Conservation (phyloP, 2,797 vertebrate genomes). For the Erithacus rubecula region DNA sequence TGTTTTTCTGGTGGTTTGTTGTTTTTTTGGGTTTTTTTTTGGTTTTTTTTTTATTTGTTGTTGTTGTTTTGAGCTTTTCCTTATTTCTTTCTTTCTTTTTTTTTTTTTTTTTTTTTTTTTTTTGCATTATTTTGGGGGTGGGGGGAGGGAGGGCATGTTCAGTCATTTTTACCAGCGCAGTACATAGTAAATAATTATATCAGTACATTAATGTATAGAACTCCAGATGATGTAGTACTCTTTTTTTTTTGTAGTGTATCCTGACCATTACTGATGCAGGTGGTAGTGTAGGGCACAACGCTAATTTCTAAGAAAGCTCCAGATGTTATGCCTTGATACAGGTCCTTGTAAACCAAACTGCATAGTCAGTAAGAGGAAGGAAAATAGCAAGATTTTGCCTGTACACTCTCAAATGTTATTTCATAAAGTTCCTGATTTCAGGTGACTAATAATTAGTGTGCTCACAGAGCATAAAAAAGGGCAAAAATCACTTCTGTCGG, state of each 20-base stretch:
- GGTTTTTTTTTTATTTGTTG: no score
- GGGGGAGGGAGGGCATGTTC: accelerated
- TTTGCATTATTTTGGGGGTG: background rate
- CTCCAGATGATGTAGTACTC: background rate
- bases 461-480: background rate
- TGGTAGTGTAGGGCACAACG: background rate
- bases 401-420: background rate
- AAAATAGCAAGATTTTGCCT: background rate
- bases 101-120: background rate
- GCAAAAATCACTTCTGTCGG: background rate
- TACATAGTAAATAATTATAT: background rate
- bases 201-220: background rate
- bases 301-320: background rate
- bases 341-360: background rate
- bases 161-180: background rate
- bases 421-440: background rate
- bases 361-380: background rate
- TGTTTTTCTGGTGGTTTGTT: background rate
- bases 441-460: background rate
- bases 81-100: background rate
- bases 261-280: accelerated
- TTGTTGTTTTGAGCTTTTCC: no score
- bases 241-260: no score
- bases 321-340: background rate
- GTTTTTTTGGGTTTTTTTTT: background rate